These are phyloP conservation scores for Dasypogon diadema DNA, from an alignment of 2,888 invertebrate species.

Conservation along the genomic window DNA sequence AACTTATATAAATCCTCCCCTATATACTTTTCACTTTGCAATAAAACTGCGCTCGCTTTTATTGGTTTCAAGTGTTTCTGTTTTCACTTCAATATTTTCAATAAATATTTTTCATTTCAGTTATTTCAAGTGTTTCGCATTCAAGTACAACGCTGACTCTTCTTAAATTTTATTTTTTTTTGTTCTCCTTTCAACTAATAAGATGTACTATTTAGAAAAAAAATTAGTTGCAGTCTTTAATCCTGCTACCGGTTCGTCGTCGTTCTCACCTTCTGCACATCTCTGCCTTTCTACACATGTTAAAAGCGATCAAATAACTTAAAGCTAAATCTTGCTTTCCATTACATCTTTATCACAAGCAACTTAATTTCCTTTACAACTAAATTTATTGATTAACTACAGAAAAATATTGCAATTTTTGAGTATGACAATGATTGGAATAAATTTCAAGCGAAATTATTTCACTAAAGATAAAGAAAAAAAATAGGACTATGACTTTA, in stretches of 20 bases:
- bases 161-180: slow-evolving; percentile 4
- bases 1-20: slow-evolving; percentile 36
- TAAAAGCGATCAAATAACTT: slow-evolving; percentile 36
- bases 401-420: not conserved
- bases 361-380: slow-evolving; percentile 7
- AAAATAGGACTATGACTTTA: not conserved
- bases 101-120: slow-evolving; percentile 17
- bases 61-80: not conserved
- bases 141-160: slow-evolving; percentile 34
- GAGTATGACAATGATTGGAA: not conserved
- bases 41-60: slow-evolving; percentile 10
- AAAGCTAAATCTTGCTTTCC: slow-evolving; percentile 27
- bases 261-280: slow-evolving; percentile 6
- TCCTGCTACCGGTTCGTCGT: slow-evolving; percentile 32
- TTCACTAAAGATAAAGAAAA: not conserved
- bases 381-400: not conserved
- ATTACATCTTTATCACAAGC: slow-evolving; percentile 40
- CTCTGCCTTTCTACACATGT: not conserved
- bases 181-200: not conserved
- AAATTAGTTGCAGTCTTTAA: slow-evolving; percentile 41
- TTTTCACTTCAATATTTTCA: slow-evolving; percentile 12
- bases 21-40: not conserved
- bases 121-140: slow-evolving; percentile 16
- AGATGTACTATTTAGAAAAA: slow-evolving; percentile 9
- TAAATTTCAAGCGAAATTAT: not conserved